Evolutionary conservation across 1,140 invertebrate species (phyloP).

Genomic region (Aleiodes sp.): DNA sequence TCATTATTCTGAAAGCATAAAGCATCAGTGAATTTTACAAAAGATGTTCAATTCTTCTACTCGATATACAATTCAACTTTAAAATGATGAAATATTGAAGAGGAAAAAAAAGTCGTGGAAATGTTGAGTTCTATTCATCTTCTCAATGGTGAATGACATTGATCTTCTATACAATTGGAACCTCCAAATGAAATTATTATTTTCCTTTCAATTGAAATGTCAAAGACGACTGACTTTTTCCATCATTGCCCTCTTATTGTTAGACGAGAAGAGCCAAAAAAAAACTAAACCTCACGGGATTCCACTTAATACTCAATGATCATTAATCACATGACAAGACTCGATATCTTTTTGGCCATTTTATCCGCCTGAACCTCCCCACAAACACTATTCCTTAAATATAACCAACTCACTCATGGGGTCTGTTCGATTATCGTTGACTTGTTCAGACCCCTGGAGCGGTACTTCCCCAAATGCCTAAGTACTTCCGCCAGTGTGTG

Average conservation of each 20-base stretch:
- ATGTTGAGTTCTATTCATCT: no score
- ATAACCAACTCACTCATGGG: background rate
- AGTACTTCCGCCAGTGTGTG: conserved; percentile 12
- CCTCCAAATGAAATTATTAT: background rate
- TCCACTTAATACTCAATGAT: conserved; percentile 10
- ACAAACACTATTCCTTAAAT: background rate
- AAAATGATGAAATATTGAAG: no score
- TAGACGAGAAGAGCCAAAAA: no score
- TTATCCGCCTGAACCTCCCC: background rate
- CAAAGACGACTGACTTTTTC: background rate
- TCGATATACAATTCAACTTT: no score
- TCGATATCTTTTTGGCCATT: background rate
- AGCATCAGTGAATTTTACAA: no score
- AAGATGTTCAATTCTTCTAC: no score
- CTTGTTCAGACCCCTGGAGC: background rate
- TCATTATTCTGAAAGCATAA: no score
- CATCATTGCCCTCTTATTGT: no score
- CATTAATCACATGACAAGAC: conserved; percentile 11
- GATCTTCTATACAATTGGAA: no score
- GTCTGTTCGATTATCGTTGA: conserved; percentile 12
- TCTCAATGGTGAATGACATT: no score
- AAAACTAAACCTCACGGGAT: background rate
- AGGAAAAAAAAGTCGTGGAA: no score
- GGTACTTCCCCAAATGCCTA: conserved; percentile 10
- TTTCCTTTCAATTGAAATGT: conserved; percentile 12